Conservation (phyloP, 2,888 invertebrate species). For the Meteorus cinctellus region DNA sequence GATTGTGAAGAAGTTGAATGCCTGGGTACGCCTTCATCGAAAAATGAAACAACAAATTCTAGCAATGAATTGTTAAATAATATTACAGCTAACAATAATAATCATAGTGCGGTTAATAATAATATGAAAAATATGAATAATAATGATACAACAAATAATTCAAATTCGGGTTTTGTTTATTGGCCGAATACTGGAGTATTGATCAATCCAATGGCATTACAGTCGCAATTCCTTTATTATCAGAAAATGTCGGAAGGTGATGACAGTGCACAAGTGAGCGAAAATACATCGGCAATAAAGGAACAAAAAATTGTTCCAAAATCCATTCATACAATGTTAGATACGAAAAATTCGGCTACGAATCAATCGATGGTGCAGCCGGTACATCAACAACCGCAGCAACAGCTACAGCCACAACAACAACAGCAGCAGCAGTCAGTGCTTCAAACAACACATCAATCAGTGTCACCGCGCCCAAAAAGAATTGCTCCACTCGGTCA, state of each 20-base stretch:
- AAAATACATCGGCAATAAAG: slow-evolving; percentile 56
- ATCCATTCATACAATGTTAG: slow-evolving; percentile 69
- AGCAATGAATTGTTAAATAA: slow-evolving; percentile 44
- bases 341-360: slow-evolving; percentile 58
- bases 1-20: slow-evolving; percentile 75
- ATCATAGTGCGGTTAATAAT: slow-evolving; percentile 37
- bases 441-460: slow-evolving; percentile 49
- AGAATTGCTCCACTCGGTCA: slow-evolving; percentile 70
- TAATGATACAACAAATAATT: slow-evolving; percentile 67
- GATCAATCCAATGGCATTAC: slow-evolving; percentile 83
- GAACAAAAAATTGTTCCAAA: slow-evolving; percentile 72
- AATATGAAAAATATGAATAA: slow-evolving; percentile 71
- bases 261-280: slow-evolving; percentile 60
- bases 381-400: slow-evolving; percentile 55
- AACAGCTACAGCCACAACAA: slow-evolving; percentile 69
- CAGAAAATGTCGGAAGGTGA: slow-evolving; percentile 80
- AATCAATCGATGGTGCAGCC: slow-evolving; percentile 56
- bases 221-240: slow-evolving; percentile 83
- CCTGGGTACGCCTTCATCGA: slow-evolving; percentile 63
- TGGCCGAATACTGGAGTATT: slow-evolving; percentile 83
- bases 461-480: slow-evolving; percentile 73
- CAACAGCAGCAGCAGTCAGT: slow-evolving; percentile 34
- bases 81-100: slow-evolving; percentile 48
- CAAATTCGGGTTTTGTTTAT: slow-evolving; percentile 77
- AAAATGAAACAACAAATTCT: slow-evolving; percentile 45